Evolutionary conservation across 2,113 vertebrate genomes (phyloP), one percentile per base, ranked within the genome.

Genomic region (Larimichthys polyactis): DNA sequence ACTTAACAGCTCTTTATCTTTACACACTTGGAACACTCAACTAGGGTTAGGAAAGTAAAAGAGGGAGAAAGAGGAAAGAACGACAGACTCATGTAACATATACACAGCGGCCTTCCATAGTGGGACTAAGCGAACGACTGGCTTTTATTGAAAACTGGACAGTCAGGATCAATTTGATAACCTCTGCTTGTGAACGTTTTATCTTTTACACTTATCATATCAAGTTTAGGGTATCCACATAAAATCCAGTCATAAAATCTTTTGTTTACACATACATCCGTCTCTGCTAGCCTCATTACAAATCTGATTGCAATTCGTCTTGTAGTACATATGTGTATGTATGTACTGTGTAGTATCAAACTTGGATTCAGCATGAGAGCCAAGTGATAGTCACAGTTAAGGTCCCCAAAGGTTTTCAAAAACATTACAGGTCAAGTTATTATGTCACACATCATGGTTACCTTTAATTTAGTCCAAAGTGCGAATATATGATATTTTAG

Each of bases 41-140:
- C 80, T 81, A 67, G 51, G 87, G 75, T 65, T 54, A 43, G 75
- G 36, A 83, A 91, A 91, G 86, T 91, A 75, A 90, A 90, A 84
- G 85, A 55, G 40, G 72, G 22, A 29, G 57, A 68, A 4, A 64
- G 59, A 78, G 11, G 19, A 40, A 11, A 64, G 64, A 57, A 15
- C 24, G 48, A 54, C 5, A 15, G 17, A 52, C 0, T 66, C 51
- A 16, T 54, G 43, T 49, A 32, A 71, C 32, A 19, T n/a, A 49
- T 27, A 32, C 1, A 60, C 49, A 57, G 46, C 0, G 0, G 36
- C 44, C 54, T 49, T 11, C 58, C 5, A 9, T 24, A 60, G 17
- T 16, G 43, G 55, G 20, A 49, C 19, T 11, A 7, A 3, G 46
- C 5, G 20, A 27, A 19, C 20, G 69, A 40, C 75, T 14, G 36